These are phyloP conservation scores for Hymenopus coronatus DNA, from an alignment of 2,888 invertebrate species.

Conservation along the genomic window DNA sequence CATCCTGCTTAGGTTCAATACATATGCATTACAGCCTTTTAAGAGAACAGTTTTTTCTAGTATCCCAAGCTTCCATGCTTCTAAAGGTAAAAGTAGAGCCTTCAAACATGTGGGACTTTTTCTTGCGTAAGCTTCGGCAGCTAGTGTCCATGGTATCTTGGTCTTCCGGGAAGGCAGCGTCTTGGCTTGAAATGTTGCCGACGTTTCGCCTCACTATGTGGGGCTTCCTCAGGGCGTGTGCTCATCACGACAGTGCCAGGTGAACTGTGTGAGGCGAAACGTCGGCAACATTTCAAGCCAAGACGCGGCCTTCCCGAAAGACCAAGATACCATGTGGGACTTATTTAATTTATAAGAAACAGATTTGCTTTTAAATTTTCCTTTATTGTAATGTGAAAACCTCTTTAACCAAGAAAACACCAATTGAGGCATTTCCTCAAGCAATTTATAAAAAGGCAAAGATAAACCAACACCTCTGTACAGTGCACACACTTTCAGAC, in stretches of 20 bases:
- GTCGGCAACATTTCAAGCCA: no score
- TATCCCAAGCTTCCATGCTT: background rate
- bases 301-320: no score
- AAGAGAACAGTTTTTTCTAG: background rate
- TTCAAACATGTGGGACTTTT: background rate
- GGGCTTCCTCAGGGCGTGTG: no score
- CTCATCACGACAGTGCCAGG: no score
- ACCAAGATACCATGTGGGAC: background rate
- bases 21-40: background rate
- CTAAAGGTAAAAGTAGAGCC: background rate
- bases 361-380: constrained; percentile 25
- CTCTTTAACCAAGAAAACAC: constrained; percentile 29
- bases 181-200: no score
- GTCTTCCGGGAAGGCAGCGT: no score
- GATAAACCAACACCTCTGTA: constrained; percentile 31
- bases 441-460: constrained; percentile 35
- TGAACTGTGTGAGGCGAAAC: no score
- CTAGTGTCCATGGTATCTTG: no score
- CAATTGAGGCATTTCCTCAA: constrained; percentile 31
- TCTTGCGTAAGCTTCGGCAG: no score
- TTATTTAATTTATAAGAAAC: constrained; percentile 14
- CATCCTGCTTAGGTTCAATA: no score
- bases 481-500: constrained; percentile 27
- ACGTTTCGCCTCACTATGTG: no score
- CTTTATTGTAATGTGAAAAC: constrained; percentile 36